These are phyloP conservation scores for Caenorhabditis remanei DNA, from an alignment of 1,140 invertebrate species.

Conservation along the genomic window DNA sequence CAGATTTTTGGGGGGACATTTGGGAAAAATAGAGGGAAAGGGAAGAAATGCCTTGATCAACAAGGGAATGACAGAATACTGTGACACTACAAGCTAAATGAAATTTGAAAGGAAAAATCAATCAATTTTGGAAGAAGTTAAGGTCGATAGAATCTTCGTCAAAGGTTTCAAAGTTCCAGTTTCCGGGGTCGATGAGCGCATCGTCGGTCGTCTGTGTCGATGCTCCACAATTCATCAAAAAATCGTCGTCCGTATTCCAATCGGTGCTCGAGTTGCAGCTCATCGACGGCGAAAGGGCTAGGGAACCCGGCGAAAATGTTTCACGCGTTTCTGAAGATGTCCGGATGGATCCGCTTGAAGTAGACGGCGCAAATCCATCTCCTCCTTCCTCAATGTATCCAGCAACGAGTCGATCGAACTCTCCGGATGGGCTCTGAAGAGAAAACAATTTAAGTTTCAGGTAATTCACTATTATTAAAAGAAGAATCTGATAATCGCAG, in stretches of 20 bases:
- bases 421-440: constrained; percentile 26
- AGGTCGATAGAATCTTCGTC: constrained; percentile 6
- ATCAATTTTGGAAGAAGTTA: constrained; percentile 32
- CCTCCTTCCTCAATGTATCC: constrained; percentile 44
- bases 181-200: constrained; percentile 34
- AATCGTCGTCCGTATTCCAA: constrained; percentile 2
- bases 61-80: not conserved
- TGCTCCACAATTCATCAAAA: not conserved
- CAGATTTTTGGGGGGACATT: not conserved
- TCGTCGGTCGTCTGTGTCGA: not conserved
- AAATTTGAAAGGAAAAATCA: not conserved
- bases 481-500: no score
- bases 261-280: constrained; percentile 10
- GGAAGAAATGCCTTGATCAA: constrained; percentile 9
- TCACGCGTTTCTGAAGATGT: constrained; percentile 23
- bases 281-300: constrained; percentile 28
- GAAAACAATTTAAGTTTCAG: not conserved
- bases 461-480: not conserved
- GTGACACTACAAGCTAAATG: not conserved
- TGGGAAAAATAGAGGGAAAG: not conserved
- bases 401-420: constrained; percentile 39
- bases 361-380: not conserved
- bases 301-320: constrained; percentile 45
- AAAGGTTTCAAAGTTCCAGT: constrained; percentile 32
- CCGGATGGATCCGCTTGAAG: not conserved